These are phyloP conservation scores for Antigone vipio DNA, from an alignment of 2,113 vertebrate genomes.

Conservation along the genomic window DNA sequence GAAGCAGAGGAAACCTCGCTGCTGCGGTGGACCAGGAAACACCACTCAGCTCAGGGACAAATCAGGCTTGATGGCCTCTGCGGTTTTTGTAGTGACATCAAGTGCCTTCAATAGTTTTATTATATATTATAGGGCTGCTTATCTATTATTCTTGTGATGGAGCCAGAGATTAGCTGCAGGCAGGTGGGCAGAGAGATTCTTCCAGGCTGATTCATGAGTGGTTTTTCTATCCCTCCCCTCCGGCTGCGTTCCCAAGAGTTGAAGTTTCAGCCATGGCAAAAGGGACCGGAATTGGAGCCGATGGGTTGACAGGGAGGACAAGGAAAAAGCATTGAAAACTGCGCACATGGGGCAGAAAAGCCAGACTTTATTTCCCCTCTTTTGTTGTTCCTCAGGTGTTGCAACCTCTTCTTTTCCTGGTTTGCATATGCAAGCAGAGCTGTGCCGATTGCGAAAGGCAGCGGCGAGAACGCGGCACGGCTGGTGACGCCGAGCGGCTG, in stretches of 20 bases:
- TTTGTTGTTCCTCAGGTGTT: constrained; percentile 24
- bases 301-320: neutral
- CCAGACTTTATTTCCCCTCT: constrained; percentile 35
- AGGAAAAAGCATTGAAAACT: neutral
- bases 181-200: constrained; percentile 28
- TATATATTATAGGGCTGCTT: constrained; percentile 5
- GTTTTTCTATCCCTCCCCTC: neutral
- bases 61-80: neutral
- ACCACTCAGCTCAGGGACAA: neutral
- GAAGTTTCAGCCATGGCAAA: neutral
- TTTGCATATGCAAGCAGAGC: constrained; percentile 52
- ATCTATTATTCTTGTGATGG: constrained; percentile 57
- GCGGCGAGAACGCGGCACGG: neutral
- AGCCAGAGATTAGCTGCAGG: constrained; percentile 57
- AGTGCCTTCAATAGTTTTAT: constrained; percentile 50
- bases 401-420: constrained; percentile 39
- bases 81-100: constrained; percentile 33
- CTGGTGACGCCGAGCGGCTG: neutral
- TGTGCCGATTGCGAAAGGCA: constrained; percentile 35
- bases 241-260: neutral
- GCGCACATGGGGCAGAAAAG: neutral
- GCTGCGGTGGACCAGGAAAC: neutral
- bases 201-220: constrained; percentile 13
- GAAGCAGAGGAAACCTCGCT: neutral
- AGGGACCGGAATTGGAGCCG: neutral